Evolutionary conservation across 2,888 invertebrate species (phyloP).

Genomic region (Chrysodeixis includens): DNA sequence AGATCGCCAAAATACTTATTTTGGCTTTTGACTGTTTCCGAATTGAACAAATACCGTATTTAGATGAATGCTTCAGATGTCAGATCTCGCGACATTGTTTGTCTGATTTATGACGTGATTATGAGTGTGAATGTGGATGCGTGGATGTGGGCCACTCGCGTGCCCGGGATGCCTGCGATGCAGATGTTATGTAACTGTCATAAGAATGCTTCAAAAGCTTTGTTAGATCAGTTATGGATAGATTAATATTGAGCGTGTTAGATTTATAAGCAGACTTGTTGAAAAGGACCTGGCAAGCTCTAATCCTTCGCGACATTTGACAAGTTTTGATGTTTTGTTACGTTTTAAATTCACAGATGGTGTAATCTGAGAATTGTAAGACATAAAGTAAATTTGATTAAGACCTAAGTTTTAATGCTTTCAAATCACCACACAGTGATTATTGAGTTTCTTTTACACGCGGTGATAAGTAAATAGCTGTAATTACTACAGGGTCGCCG

Average conservation of each 20-base stretch:
- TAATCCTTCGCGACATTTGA: not conserved
- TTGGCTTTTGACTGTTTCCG: constrained; percentile 34
- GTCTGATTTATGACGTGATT: constrained; percentile 34
- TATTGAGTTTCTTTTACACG: not conserved
- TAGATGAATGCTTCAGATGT: constrained; percentile 53
- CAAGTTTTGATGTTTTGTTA: not conserved
- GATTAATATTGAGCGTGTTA: not conserved
- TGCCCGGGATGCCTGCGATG: constrained; percentile 15
- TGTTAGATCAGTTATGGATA: not conserved
- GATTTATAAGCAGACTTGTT: not conserved
- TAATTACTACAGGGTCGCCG: constrained; percentile 2
- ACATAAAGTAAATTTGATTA: not conserved
- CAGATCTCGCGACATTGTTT: constrained; percentile 45
- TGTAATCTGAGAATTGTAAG: not conserved
- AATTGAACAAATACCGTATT: constrained; percentile 53
- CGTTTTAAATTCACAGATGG: no score
- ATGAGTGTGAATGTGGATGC: constrained; percentile 8
- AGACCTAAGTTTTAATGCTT: constrained; percentile 1
- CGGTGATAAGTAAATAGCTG: not conserved
- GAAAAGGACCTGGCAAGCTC: not conserved
- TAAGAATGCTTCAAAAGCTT: not conserved
- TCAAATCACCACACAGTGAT: not conserved
- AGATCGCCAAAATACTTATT: constrained; percentile 51
- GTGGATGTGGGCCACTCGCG: constrained; percentile 30
- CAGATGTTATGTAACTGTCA: not conserved